Evolutionary conservation across 1,140 invertebrate genomes (phyloP), one percentile per base, ranked within the genome.

Genomic region (Polypedilum pembai): DNA sequence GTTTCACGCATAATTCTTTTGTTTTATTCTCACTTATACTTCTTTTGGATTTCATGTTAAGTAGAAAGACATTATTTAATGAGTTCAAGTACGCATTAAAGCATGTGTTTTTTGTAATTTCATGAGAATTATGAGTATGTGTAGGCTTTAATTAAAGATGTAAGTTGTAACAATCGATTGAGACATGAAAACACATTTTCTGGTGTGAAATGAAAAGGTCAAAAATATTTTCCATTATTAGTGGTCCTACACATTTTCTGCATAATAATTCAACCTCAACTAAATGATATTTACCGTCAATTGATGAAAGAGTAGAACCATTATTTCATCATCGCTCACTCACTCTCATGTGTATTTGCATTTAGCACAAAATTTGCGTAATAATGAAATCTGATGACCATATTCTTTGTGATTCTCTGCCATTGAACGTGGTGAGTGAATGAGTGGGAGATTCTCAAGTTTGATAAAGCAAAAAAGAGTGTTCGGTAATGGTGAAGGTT

Each of bases 311-410:
- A 33, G 24, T 1, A 33, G 24, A 33, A 33, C 24, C 45, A 56
- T 56, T 56, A n/a, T n/a, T 56, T 56, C 45, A 56, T n/a, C 12
- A 56, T 56, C 15, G 12, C 15, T 56, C 45, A 56, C n/a, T 56
- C n/a, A 15, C n/a, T 56, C 4, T 15, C 12, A 15, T 12, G 15
- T 56, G 10, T 56, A 56, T 69, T 69, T 69, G 65, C 65, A 69
- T 69, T 69, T 69, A 69, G 65, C 17, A 8, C 65, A 69, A 69
- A 20, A 69, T 69, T 69, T 69, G 65, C 65, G 17, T 69, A 69
- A 69, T 69, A 69, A 69, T 69, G 18, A n/a, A 69, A 18, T 56
- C 10, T 12, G 12, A 56, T 56, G 45, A 56, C n/a, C 12, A 56
- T n/a, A 56, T 56, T 56, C 45, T n/a, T n/a, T 56, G 4, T 56